Conservation (phyloP, 2,113 vertebrate species). For the Pteropus alecto region DNA sequence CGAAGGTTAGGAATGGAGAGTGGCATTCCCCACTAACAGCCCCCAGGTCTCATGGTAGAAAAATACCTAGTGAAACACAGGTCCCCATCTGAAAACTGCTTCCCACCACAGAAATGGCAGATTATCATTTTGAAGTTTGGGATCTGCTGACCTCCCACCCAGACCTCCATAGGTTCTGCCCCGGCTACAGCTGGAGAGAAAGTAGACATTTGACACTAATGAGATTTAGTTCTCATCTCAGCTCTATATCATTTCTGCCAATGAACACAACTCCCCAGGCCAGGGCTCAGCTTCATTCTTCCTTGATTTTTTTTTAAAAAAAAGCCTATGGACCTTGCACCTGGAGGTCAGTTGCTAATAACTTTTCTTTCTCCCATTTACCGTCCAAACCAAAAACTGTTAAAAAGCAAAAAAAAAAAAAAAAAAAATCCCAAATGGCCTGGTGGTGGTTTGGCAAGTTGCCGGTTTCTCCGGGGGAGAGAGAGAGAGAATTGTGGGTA, state of each 20-base stretch:
- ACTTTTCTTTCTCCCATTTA: constrained; percentile 29
- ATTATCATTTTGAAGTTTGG: neutral
- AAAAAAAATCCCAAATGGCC: neutral
- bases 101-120: neutral
- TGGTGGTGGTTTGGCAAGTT: constrained; percentile 20
- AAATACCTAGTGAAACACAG: neutral
- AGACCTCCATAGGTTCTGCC: neutral
- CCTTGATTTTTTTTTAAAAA: neutral
- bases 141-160: neutral
- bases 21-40: fast-evolving
- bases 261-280: neutral
- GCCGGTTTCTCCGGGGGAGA: neutral
- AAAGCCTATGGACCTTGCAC: neutral
- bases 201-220: neutral
- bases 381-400: neutral
- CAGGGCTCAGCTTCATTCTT: neutral
- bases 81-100: neutral
- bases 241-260: constrained; percentile 43
- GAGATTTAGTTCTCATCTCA: constrained; percentile 16
- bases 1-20: neutral
- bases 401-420: constrained; percentile 10
- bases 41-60: neutral
- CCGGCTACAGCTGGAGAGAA: neutral
- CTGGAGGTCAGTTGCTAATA: constrained; percentile 21
- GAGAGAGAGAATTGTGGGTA: neutral